These are phyloP conservation scores for Stomatorhinus ivindoensis DNA, from an alignment of 2,113 vertebrate genomes.

Conservation along the genomic window DNA sequence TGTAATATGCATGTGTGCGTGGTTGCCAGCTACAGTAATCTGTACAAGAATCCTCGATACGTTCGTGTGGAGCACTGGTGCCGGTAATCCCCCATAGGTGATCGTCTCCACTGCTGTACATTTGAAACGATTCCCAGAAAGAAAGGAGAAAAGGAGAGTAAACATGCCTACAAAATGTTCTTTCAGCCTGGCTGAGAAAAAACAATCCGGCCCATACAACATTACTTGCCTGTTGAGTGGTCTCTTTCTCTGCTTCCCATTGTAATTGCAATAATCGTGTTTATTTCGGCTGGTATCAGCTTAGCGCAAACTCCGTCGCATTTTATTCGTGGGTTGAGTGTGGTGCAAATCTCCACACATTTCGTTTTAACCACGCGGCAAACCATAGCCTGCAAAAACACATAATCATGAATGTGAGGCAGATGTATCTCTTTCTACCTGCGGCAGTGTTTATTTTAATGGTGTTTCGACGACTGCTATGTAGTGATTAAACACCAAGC, in stretches of 20 bases:
- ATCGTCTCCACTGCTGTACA: constrained; percentile 23
- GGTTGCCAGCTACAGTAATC: constrained; percentile 25
- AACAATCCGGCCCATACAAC: constrained; percentile 27
- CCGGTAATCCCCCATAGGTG: constrained; percentile 16
- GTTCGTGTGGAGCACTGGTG: constrained; percentile 23
- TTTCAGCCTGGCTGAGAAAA: constrained; percentile 12
- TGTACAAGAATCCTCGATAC: constrained; percentile 18
- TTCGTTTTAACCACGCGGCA: background rate
- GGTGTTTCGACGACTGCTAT: background rate
- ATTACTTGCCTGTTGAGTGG: constrained; percentile 24
- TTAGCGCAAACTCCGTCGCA: background rate
- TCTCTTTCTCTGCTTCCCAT: constrained; percentile 29
- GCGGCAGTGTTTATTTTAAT: background rate
- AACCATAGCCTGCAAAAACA: background rate
- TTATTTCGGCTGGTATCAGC: constrained; percentile 5
- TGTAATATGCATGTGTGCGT: constrained; percentile 23
- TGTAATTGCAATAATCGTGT: constrained; percentile 25
- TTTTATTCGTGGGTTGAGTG: background rate
- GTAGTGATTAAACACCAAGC: background rate
- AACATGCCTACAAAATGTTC: constrained; percentile 23
- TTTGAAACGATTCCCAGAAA: constrained; percentile 22
- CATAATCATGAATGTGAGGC: background rate
- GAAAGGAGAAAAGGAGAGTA: constrained; percentile 1
- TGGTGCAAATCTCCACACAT: background rate
- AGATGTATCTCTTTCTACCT: background rate